phyloP scores from a whole-genome alignment of 2,888 invertebrate genomes.

The Seladonia tumulorum region DNA sequence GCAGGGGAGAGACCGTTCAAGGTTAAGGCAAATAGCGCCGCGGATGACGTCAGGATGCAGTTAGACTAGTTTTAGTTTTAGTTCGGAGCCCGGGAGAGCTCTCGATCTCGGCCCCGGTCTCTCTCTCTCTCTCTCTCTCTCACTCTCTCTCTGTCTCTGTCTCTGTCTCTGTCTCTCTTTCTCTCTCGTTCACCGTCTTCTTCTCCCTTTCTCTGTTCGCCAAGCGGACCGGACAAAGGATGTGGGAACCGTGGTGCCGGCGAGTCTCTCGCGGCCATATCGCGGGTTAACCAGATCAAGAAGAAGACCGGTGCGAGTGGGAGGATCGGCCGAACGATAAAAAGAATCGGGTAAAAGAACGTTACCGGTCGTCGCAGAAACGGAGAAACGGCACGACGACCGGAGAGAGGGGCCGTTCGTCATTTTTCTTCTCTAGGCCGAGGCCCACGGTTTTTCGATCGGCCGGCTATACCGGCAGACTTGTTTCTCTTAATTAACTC shows the following conservation, averaged over 20 bases:
- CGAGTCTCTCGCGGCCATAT: constrained; percentile 61
- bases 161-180: too few relatives aligned
- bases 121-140: background rate
- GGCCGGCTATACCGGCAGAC: constrained; percentile 20
- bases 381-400: background rate
- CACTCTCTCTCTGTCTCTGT: constrained; percentile 35
- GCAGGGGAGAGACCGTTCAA: constrained; percentile 73
- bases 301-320: constrained; percentile 14
- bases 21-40: constrained; percentile 81
- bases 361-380: background rate
- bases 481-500: constrained; percentile 69
- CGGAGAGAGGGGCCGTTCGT: background rate
- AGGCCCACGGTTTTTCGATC: constrained; percentile 38
- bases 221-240: constrained; percentile 77
- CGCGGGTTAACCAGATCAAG: constrained; percentile 21
- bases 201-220: constrained; percentile 11
- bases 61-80: constrained; percentile 83
- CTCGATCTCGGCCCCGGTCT: constrained; percentile 37
- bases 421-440: constrained; percentile 44
- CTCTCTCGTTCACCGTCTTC: background rate
- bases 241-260: constrained; percentile 70
- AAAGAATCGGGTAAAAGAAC: constrained; percentile 15
- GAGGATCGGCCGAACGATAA: background rate
- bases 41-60: constrained; percentile 83
- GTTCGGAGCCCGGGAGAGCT: constrained; percentile 73